phyloP scores from a whole-genome alignment of 2,797 vertebrate species.

The Sardinella longiceps region DNA sequence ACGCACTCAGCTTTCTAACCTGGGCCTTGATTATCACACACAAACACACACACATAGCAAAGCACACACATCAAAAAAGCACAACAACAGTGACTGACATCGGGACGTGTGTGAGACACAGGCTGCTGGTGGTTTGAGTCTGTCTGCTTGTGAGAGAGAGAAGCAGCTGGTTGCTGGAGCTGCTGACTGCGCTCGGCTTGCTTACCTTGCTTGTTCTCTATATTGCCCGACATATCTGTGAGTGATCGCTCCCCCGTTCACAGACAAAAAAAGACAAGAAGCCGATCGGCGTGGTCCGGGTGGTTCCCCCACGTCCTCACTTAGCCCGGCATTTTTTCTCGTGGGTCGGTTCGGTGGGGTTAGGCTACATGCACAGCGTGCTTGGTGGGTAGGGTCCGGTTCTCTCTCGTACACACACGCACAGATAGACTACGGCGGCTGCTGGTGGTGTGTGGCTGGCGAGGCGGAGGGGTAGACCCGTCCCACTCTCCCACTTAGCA shows the following conservation, averaged over 20 bases:
- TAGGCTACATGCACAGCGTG: conserved; percentile 28
- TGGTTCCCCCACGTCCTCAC: conserved; percentile 42
- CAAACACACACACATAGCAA: conserved; percentile 1
- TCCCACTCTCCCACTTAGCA: conserved; percentile 60
- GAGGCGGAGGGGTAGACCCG: conserved; percentile 17
- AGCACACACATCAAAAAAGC: background rate
- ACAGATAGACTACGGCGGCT: conserved; percentile 26
- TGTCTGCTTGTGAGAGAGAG: conserved; percentile 48
- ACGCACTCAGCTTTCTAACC: background rate
- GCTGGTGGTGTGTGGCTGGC: conserved; percentile 34
- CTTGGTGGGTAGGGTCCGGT: background rate
- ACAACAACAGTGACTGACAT: background rate
- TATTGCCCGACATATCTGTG: conserved; percentile 81
- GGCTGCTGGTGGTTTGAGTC: background rate
- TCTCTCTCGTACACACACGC: background rate
- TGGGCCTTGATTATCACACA: conserved; percentile 17
- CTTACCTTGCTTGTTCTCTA: conserved; percentile 85
- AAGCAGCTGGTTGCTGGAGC: conserved; percentile 46
- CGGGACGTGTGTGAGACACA: background rate
- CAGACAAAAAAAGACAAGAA: conserved; percentile 31
- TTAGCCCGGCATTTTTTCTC: conserved; percentile 59
- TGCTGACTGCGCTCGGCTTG: conserved; percentile 73
- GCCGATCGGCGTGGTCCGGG: conserved; percentile 12
- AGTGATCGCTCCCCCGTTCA: conserved; percentile 58
- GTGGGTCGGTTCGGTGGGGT: background rate